These are phyloP conservation scores for Zaprionus africanus DNA, from an alignment of 1,140 invertebrate species.

Conservation along the genomic window DNA sequence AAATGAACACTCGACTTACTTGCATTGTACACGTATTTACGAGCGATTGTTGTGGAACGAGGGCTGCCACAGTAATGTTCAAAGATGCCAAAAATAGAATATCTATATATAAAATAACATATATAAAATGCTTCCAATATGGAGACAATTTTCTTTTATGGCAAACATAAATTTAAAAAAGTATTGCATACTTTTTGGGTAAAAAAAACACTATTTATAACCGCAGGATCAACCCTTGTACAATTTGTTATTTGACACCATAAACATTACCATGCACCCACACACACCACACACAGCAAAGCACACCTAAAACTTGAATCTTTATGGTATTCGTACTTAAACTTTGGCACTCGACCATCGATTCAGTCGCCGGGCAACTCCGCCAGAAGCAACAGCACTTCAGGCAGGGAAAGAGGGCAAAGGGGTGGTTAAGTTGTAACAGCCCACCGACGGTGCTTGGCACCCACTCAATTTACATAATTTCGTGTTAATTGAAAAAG, in stretches of 20 bases:
- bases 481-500: conserved; percentile 79
- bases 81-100: too few species aligned
- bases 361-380: conserved; percentile 39
- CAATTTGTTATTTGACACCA: conserved; percentile 3
- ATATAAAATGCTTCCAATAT: not conserved
- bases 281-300: conserved; percentile 8
- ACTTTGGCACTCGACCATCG: conserved; percentile 19
- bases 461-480: conserved; percentile 75
- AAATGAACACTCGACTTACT: conserved; percentile 41
- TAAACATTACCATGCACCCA: conserved; percentile 8
- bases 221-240: conserved; percentile 10
- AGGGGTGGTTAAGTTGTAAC: not conserved
- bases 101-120: not conserved
- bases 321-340: conserved; percentile 39
- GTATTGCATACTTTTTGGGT: not conserved
- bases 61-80: not conserved
- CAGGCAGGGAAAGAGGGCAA: not conserved
- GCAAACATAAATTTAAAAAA: not conserved
- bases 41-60: not conserved
- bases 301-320: conserved; percentile 20
- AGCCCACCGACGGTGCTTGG: conserved; percentile 37
- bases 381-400: not conserved
- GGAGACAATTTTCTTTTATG: not conserved
- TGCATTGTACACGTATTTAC: conserved; percentile 8
- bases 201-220: not conserved